Conservation (phyloP, 2,113 vertebrate genomes). For the Megaleporinus macrocephalus region DNA sequence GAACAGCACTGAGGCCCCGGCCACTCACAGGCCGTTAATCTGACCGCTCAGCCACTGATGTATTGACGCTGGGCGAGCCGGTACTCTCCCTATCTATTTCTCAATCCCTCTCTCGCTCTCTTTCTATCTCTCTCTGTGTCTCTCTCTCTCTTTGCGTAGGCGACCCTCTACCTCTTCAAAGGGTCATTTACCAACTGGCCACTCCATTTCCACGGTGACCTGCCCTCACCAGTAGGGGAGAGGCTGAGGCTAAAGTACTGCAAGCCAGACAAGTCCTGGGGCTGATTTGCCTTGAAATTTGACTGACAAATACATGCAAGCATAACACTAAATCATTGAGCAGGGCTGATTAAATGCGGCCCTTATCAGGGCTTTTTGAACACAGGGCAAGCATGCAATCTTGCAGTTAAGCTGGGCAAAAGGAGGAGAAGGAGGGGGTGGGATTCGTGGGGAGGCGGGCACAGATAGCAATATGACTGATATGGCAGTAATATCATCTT, state of each 20-base stretch:
- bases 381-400: constrained; percentile 34
- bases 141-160: neutral
- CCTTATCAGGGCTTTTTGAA: constrained; percentile 23
- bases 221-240: constrained; percentile 43
- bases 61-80: constrained; percentile 74
- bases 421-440: neutral
- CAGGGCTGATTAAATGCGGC: constrained; percentile 48
- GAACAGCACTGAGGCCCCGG: constrained; percentile 73
- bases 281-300: constrained; percentile 62
- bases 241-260: neutral
- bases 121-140: constrained; percentile 61
- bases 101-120: constrained; percentile 52
- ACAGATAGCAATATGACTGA: constrained; percentile 55
- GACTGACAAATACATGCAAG: constrained; percentile 58
- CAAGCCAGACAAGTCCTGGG: constrained; percentile 22
- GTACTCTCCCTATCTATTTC: constrained; percentile 63
- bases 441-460: constrained; percentile 8
- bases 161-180: constrained; percentile 54
- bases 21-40: constrained; percentile 77
- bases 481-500: constrained; percentile 58
- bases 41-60: constrained; percentile 77
- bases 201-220: constrained; percentile 54
- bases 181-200: constrained; percentile 66
- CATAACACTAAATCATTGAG: constrained; percentile 42
- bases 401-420: constrained; percentile 17